Base-by-base conservation (phyloP, 1,140 invertebrate species). In the Colletes gigas region DNA sequence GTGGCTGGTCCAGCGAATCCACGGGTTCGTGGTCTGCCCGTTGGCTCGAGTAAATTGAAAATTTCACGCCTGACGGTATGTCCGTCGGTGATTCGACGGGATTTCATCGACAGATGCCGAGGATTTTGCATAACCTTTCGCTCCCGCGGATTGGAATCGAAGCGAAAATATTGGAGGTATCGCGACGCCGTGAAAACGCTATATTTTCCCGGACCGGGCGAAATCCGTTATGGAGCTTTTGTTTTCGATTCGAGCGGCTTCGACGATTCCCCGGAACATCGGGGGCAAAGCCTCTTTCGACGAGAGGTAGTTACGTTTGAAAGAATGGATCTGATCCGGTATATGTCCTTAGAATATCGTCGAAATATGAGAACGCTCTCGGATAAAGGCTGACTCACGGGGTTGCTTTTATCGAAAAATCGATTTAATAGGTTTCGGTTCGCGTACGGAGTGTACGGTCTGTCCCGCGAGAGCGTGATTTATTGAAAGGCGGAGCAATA, bases 41-140 rank as follows among this genome's bases (percentile, higher is more conserved):
- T 68, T 85, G 72, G 84, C 71, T 86, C 67, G 65, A 72, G 62
- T 72, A 88, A 88, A 88, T 88, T 88, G 86, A 87, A 88, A 88
- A 88, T 88, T 88, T 88, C 86, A 88, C 86, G 85, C 83, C 76
- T 78, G 85, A 87, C 81, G 69, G 84, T 86, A 67, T 62, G 52
- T 72, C 59, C 73, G 65, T 57, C 72, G 74, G 55, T 75, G 80
- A 84, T 78, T 62, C 70, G 59, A 72, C 67, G 76, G 73, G 73
- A 79, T 86, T 86, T 86, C 85, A 86, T 86, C 85, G 84, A 83
- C 85, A 86, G 85, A 86, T 86, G 84, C 84, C 78, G 68, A 77
- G 85, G 68, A 86, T 86, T 86, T 86, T 86, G 85, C 85, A 86
- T 86, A 86, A 83, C 84, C 84, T 79, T 77, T 81, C 74, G 63